phyloP scores from a whole-genome alignment of 1,140 invertebrate genomes.

The Thaumetopoea pityocampa region DNA sequence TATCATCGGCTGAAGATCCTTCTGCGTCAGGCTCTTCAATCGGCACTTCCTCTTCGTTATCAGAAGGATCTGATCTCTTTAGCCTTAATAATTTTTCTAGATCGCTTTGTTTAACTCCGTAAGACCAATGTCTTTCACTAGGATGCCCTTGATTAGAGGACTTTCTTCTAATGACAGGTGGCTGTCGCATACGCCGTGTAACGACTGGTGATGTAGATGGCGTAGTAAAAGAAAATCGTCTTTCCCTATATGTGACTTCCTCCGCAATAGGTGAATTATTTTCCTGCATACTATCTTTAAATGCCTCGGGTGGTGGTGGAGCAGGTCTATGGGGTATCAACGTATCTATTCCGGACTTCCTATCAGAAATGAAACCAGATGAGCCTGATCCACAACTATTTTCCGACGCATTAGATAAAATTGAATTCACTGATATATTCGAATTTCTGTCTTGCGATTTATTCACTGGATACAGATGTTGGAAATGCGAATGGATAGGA shows the following conservation, averaged over 20 bases:
- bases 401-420: constrained; percentile 64
- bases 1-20: constrained; percentile 35
- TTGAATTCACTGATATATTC: constrained; percentile 67
- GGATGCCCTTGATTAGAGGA: constrained; percentile 44
- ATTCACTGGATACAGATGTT: constrained; percentile 47
- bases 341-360: constrained; percentile 38
- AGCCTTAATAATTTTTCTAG: constrained; percentile 62
- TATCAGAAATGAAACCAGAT: constrained; percentile 64
- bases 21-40: constrained; percentile 23
- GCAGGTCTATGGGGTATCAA: constrained; percentile 53
- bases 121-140: constrained; percentile 65
- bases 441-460: constrained; percentile 61
- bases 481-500: constrained; percentile 54
- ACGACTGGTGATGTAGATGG: constrained; percentile 54
- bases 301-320: constrained; percentile 57
- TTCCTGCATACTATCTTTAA: constrained; percentile 46
- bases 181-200: constrained; percentile 52
- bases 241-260: constrained; percentile 34
- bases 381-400: constrained; percentile 62
- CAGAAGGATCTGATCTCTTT: constrained; percentile 57
- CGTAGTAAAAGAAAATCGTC: constrained; percentile 47
- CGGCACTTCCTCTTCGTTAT: constrained; percentile 48
- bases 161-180: constrained; percentile 63
- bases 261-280: constrained; percentile 43
- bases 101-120: constrained; percentile 65